phyloP scores from a whole-genome alignment of 92 coral and sea anemone genomes.

The Montipora capitata region DNA sequence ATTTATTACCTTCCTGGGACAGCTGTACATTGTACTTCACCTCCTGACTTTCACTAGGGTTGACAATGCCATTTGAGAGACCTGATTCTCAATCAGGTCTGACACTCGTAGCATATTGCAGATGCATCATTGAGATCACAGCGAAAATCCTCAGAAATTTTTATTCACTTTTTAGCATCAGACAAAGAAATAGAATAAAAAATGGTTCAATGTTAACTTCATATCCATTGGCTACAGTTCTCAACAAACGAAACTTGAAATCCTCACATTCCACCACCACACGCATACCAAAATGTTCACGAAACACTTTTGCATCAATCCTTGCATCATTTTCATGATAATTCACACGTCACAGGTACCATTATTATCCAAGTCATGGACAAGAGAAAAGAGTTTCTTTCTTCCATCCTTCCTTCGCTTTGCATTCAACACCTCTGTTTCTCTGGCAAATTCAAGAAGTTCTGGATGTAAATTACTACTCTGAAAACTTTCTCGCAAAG shows the following conservation, averaged over 20 bases:
- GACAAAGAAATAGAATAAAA: too few relatives aligned
- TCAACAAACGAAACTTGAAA: constrained; percentile 88
- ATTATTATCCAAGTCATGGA: constrained; percentile 80
- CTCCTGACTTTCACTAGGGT: constrained; percentile 50
- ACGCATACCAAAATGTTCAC: constrained; percentile 56
- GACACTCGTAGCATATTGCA: too few relatives aligned
- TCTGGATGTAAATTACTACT: constrained; percentile 94
- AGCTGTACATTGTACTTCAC: constrained; percentile 48
- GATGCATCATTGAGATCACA: constrained; percentile 96
- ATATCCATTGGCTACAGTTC: too few relatives aligned
- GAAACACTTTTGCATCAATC: constrained; percentile 88
- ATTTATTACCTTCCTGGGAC: constrained; percentile 69
- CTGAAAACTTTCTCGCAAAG: constrained; percentile 94
- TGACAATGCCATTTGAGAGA: constrained; percentile 67
- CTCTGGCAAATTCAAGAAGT: constrained; percentile 93
- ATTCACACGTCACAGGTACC: too few relatives aligned
- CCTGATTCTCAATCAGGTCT: too few relatives aligned
- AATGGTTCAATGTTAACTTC: constrained; percentile 2
- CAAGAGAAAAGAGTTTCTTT: constrained; percentile 88
- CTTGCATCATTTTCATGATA: constrained; percentile 20
- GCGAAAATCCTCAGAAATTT: constrained; percentile 95
- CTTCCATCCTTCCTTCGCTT: constrained; percentile 89
- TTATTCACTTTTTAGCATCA: constrained; percentile 91
- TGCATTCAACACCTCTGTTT: constrained; percentile 95
- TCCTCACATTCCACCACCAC: constrained; percentile 76